These are phyloP conservation scores for Parnassius orleans DNA, from an alignment of 2,888 invertebrate species.

Conservation along the genomic window DNA sequence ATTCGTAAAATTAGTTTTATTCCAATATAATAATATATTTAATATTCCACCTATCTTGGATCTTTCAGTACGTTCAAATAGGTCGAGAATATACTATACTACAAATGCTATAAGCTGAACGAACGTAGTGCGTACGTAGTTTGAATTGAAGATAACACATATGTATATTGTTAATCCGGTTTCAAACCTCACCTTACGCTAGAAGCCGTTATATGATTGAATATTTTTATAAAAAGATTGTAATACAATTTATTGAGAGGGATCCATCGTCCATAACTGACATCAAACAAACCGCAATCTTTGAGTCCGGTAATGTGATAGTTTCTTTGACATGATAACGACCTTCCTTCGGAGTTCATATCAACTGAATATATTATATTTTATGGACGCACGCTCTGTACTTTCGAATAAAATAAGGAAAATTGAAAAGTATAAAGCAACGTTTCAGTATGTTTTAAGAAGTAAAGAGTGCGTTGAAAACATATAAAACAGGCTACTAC, in stretches of 20 bases:
- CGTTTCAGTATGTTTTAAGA: slow-evolving; percentile 28
- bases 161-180: not conserved
- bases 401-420: slow-evolving; percentile 42
- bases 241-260: slow-evolving; percentile 42
- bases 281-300: slow-evolving; percentile 73
- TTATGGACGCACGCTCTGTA: slow-evolving; percentile 47
- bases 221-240: slow-evolving; percentile 25
- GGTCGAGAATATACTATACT: too few species aligned
- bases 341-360: slow-evolving; percentile 57
- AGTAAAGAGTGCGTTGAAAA: slow-evolving; percentile 12
- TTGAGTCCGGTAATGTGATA: slow-evolving; percentile 74
- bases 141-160: too few species aligned
- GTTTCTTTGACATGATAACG: slow-evolving; percentile 80
- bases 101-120: too few species aligned
- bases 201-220: slow-evolving; percentile 15
- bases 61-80: too few species aligned
- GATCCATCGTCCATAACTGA: slow-evolving; percentile 50
- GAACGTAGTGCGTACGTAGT: too few species aligned
- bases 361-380: slow-evolving; percentile 70
- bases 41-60: too few species aligned
- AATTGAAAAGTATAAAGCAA: slow-evolving; percentile 46
- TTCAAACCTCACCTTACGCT: slow-evolving; percentile 1
- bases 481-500: not conserved
- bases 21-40: too few species aligned
- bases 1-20: too few species aligned